Percentiles rank a stretch among this genome's conserved stretches.
These are phyloP conservation scores for Alviniconcha marisindica DNA, from an alignment of 1,140 invertebrate species.

Conservation along the genomic window DNA sequence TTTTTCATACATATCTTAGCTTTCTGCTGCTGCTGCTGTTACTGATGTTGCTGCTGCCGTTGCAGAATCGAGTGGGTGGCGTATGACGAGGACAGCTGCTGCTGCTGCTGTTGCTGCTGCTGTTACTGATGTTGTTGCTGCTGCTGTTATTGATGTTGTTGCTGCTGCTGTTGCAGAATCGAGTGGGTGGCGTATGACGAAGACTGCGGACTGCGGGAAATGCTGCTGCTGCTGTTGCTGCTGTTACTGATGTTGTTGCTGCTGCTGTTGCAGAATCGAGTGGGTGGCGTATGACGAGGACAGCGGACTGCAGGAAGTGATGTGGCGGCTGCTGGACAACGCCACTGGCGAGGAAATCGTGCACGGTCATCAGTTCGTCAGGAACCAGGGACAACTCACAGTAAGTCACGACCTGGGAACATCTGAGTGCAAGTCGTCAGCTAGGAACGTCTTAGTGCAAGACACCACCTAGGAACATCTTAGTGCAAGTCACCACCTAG, in stretches of 20 bases:
- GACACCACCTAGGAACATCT: too few relatives aligned
- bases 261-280: constrained; percentile 51
- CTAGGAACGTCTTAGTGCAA: too few relatives aligned
- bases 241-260: background rate
- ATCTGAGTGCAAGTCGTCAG: background rate
- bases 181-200: constrained; percentile 58
- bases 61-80: constrained; percentile 58
- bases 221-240: constrained; percentile 51
- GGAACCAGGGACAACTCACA: constrained; percentile 41
- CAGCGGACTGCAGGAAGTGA: constrained; percentile 52
- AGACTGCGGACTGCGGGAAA: constrained; percentile 52
- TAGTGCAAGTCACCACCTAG: too few relatives aligned
- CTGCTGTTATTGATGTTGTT: too few relatives aligned
- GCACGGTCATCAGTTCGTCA: constrained; percentile 49
- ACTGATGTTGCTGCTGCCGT: constrained; percentile 1
- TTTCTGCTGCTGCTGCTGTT: constrained; percentile 42
- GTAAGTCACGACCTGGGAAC: background rate
- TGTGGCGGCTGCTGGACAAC: constrained; percentile 54
- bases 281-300: constrained; percentile 57
- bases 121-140: constrained; percentile 49
- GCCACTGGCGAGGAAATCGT: constrained; percentile 42
- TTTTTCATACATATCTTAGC: too few relatives aligned
- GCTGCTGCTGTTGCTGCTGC: too few relatives aligned
- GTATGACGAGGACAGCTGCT: constrained; percentile 58
- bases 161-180: constrained; percentile 46